A percentile compares a stretch with the other conserved stretches of the same genome.
Conservation (phyloP, 2,888 invertebrate species). For the Cataglyphis rosenhaueri region DNA sequence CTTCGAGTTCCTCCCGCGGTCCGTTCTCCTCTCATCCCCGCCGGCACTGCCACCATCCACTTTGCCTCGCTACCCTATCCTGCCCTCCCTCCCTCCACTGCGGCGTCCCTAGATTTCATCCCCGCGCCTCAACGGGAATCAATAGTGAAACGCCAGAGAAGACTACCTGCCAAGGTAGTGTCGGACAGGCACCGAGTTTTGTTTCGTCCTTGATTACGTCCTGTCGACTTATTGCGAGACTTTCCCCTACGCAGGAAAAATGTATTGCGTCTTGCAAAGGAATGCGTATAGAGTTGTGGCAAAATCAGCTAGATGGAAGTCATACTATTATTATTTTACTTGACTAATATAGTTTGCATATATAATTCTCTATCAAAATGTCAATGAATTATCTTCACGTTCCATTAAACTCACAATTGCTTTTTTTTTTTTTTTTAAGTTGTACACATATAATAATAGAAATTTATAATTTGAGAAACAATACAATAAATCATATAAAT, state of each 20-base stretch:
- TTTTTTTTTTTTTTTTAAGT: not conserved
- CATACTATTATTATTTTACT: not conserved
- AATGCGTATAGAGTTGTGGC: not conserved
- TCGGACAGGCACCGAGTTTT: constrained; percentile 54
- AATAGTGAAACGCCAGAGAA: constrained; percentile 73
- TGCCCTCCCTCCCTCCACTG: constrained; percentile 26
- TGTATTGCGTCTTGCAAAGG: constrained; percentile 22
- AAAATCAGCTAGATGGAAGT: not conserved
- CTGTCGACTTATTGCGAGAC: constrained; percentile 60
- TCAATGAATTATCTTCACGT: not conserved
- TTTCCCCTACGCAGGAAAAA: constrained; percentile 21
- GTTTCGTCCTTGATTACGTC: constrained; percentile 46
- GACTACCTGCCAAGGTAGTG: constrained; percentile 65
- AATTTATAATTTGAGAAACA: not conserved
- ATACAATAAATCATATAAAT: not conserved
- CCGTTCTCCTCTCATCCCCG: constrained; percentile 36
- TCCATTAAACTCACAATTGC: not conserved
- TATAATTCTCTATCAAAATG: not conserved
- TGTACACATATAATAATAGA: not conserved
- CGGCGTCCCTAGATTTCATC: constrained; percentile 57
- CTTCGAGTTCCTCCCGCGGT: constrained; percentile 53
- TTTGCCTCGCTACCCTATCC: constrained; percentile 51
- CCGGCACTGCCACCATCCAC: constrained; percentile 36
- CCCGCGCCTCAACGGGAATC: constrained; percentile 73
- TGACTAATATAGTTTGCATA: not conserved